Base-by-base conservation (phyloP, 1,140 invertebrate species). In the Hestina assimilis region DNA sequence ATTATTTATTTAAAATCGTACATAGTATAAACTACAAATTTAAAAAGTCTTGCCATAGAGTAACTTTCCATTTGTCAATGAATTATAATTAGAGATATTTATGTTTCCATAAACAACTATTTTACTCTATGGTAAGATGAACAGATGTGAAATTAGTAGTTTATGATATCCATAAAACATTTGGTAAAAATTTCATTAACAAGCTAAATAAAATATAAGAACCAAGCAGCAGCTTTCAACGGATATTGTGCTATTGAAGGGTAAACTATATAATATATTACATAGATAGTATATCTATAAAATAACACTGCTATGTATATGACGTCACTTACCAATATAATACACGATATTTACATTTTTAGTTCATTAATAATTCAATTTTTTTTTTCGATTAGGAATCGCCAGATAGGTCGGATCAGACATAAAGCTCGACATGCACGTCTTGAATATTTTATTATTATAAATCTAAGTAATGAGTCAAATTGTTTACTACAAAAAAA, bases 271-370 rank as follows among this genome's bases (percentile, higher is more conserved):
- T 59, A 68, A 61, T 71, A 65, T 64, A 40, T 19, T 76, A 74
- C n/a, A n/a, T n/a, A n/a, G n/a, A n/a, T 63, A 66, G 43, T 55
- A 41, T 14, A 23, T 56, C 29, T 61, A 56, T 55, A 43, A 45
- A 64, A 59, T 21, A 52, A 59, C 55, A 51, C 29, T 28, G 17
- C 41, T 41, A 51, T 59, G 59, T 46, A 28, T 56, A 46, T 62
- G 48, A 62, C 51, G 28, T 55, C 58, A 65, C 62, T 72, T 40
- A 51, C 59, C 55, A 65, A 75, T 69, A 70, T 65, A 63, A 66
- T 78, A 78, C 69, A 75, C 45, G 55, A 72, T 78, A 78, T 78
- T 75, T 78, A 78, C 72, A 78, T 47, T 43, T n/a, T 60, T n/a
- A 65, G 59, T 48, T 41, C n/a, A 53, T 51, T 42, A n/a, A n/a